Evolutionary conservation across 1,140 invertebrate species (phyloP), one percentile per base, ranked within the genome.

Genomic region (Formica selysi): DNA sequence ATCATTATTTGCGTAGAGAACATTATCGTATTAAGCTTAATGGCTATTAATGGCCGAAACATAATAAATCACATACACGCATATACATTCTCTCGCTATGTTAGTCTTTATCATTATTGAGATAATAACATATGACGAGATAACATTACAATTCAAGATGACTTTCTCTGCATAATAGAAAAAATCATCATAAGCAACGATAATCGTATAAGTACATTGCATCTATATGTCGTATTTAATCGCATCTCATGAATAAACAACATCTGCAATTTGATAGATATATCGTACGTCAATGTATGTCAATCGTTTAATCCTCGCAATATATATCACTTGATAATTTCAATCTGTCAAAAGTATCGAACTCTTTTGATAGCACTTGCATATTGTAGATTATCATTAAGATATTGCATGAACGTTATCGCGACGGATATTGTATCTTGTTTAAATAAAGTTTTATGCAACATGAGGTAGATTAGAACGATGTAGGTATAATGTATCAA

Each of bases 21-120:
- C 29, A 29, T 38, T 89, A 89, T 89, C 88, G 22, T 38, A 41
- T 54, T 41, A 26, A 44, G 76, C 26, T 29, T 29, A 29, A 29
- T 29, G 26, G 26, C 59, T 89, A 86, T 89, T 89, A 86, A 89
- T 89, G 86, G 32, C 64, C 1, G 10, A 76, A 62, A 78, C 19
- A 4, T 51, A 73, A 81, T 81, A 59, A 74, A 16, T 73, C 26
- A 36, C 16, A 51, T 51, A 51, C 4, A 51, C 13, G 3, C 16
- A 19, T 16, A 51, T 16, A 51, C 4, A 51, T 51, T 51, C 16
- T 51, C 73, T 74, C 6, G 13, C 3, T 38, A 26, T 5, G 7
- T 70, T 48, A 61, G n/a, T 61, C n/a, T 67, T 19, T 44, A 62
- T 36, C 29, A 29, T 48, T 83, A 13, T 38, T 16, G 22, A 73